Percentiles rank a stretch among this genome's conserved stretches.
Evolutionary conservation across 2,113 vertebrate genomes (phyloP).

Genomic region (Bos indicus): DNA sequence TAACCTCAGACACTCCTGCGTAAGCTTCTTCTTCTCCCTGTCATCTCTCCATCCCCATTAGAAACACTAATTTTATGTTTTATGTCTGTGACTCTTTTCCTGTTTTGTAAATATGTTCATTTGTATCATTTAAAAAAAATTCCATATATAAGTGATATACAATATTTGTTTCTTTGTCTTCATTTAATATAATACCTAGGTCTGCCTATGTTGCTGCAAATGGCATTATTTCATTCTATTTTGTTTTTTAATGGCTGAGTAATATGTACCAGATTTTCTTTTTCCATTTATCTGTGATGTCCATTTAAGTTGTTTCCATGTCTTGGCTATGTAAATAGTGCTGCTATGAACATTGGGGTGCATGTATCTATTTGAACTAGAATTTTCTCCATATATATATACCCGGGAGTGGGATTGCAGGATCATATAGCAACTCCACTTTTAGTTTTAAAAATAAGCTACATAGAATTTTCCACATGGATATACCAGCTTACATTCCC

Average conservation of each 20-base stretch:
- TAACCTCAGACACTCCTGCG: background rate
- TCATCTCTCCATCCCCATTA: background rate
- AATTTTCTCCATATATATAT: background rate
- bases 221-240: background rate
- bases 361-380: background rate
- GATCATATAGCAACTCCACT: background rate
- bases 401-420: background rate
- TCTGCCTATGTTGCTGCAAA: background rate
- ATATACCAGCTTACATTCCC: background rate
- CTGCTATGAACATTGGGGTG: background rate
- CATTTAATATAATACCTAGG: background rate
- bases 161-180: background rate
- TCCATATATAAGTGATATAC: background rate
- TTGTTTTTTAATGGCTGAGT: background rate
- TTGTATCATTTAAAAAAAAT: background rate
- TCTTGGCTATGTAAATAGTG: background rate
- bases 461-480: background rate
- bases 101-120: background rate
- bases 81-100: background rate
- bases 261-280: background rate
- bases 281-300: background rate
- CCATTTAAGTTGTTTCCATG: background rate
- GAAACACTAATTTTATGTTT: background rate
- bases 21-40: background rate
- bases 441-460: background rate